Base-by-base conservation (phyloP, 2,113 vertebrate species). In the Onychostoma macrolepis region DNA sequence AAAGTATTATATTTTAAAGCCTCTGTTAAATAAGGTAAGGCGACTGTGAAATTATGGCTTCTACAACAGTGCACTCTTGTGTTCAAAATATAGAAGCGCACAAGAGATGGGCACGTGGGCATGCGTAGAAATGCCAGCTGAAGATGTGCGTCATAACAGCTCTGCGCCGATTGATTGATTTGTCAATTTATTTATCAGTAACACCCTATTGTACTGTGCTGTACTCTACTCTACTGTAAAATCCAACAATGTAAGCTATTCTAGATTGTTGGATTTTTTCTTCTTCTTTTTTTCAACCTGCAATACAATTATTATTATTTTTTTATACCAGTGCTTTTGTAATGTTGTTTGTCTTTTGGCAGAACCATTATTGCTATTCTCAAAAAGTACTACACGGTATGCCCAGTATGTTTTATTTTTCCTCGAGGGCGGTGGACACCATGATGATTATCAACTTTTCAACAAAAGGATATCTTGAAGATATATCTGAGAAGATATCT, bases 131-230 rank as follows among this genome's bases (percentile, higher is more conserved):
- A 61, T 17, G 36, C 33, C 78, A 61, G 53, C 24, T 80, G 53
- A n/a, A 41, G 13, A 43, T 13, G 36, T 81, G 79, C 79, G 79
- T 81, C 79, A 63, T 28, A 58, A n/a, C 50, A 24, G 28, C 36
- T 24, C 19, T 24, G 11, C 33, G 11, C 78, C n/a, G n/a, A n/a
- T n/a, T n/a, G n/a, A n/a, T n/a, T n/a, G n/a, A n/a, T n/a, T n/a
- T n/a, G n/a, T n/a, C n/a, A n/a, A n/a, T n/a, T n/a, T 6, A 8
- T 41, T 41, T 33, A 33, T 2, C 33, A 33, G 38, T 38, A 45
- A n/a, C 48, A 50, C 48, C 15, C 13, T 17, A 17, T 50, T 50
- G 48, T 53, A 19, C 17, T 53, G 17, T 53, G 10, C 10, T 10
- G 43, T 43, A 6, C 50, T 53, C 6, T 53, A 53, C 50, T 53